phyloP scores from a whole-genome alignment of 37 sponge, comb jelly and placozoan genomes.

The Beroe forskalii region DNA sequence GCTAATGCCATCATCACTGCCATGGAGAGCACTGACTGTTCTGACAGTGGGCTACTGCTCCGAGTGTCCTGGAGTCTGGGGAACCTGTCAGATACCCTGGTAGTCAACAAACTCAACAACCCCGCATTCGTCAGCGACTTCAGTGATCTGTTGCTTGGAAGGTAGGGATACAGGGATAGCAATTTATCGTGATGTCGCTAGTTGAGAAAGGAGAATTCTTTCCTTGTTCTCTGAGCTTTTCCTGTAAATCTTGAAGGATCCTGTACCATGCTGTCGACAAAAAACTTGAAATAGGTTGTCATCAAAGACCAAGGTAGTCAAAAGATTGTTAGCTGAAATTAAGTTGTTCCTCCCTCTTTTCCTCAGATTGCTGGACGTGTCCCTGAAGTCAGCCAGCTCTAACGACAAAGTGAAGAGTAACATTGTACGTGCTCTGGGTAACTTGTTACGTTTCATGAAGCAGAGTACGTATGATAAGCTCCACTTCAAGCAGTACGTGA shows the following conservation, averaged over 20 bases:
- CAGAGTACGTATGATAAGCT: slow-evolving; percentile 46
- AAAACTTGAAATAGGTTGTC: no score
- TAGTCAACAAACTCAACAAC: slow-evolving; percentile 48
- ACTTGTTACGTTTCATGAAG: slow-evolving; percentile 59
- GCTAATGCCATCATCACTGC: slow-evolving; percentile 63
- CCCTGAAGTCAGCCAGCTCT: slow-evolving; percentile 4
- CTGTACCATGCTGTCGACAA: no score
- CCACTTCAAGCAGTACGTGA: slow-evolving; percentile 41
- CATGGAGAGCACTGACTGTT: slow-evolving; percentile 42
- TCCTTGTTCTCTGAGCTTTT: no score
- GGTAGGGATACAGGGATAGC: neutral
- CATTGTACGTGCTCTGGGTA: slow-evolving; percentile 61
- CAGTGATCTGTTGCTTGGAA: slow-evolving; percentile 54
- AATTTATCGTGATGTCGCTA: neutral
- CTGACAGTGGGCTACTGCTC: slow-evolving; percentile 45
- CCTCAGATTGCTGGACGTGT: slow-evolving; percentile 60
- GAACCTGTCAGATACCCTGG: slow-evolving; percentile 52
- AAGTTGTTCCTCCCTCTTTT: neutral
- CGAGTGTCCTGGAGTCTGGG: slow-evolving; percentile 61
- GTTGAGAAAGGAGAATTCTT: no score
- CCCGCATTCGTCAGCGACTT: slow-evolving; percentile 48
- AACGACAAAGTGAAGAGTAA: slow-evolving; percentile 65
- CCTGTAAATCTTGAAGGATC: no score
- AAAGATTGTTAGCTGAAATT: no score
- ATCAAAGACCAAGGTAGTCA: no score